These are phyloP conservation scores for Eilema depressum DNA, from an alignment of 2,888 invertebrate genomes.

Conservation along the genomic window DNA sequence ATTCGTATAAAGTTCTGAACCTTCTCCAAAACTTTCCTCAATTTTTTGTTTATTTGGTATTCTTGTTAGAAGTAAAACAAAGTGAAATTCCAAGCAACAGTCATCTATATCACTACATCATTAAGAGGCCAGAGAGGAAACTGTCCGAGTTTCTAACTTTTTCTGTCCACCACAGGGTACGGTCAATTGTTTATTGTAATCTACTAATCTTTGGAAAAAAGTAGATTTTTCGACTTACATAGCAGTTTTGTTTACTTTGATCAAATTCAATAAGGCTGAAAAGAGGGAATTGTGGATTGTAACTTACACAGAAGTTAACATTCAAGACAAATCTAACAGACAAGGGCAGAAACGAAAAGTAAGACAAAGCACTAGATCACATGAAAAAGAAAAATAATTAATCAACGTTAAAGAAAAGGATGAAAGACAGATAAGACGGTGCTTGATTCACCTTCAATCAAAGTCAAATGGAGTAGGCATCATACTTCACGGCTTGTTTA, in stretches of 20 bases:
- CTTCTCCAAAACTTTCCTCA: neutral
- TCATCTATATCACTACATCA: neutral
- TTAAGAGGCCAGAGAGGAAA: neutral
- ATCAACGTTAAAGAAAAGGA: neutral
- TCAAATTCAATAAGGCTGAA: no score
- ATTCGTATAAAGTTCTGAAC: neutral
- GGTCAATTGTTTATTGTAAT: neutral
- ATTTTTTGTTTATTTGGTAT: neutral
- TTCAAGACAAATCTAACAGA: neutral
- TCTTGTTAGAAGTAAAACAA: slow-evolving; percentile 2
- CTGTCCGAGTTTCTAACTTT: slow-evolving; percentile 1
- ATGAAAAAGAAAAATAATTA: neutral
- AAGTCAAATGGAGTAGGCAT: slow-evolving; percentile 5
- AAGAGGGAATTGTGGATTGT: no score
- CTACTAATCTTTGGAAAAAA: neutral
- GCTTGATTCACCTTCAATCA: slow-evolving; percentile 2
- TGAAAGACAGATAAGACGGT: neutral
- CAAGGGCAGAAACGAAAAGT: neutral
- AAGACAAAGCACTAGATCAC: neutral
- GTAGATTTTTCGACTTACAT: neutral
- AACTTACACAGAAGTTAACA: no score
- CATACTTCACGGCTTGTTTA: slow-evolving; percentile 12
- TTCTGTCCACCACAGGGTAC: neutral
- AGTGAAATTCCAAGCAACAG: neutral
- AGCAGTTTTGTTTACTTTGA: no score